These are phyloP conservation scores for Lacerta viridis DNA, from an alignment of 2,797 vertebrate species.

Conservation along the genomic window DNA sequence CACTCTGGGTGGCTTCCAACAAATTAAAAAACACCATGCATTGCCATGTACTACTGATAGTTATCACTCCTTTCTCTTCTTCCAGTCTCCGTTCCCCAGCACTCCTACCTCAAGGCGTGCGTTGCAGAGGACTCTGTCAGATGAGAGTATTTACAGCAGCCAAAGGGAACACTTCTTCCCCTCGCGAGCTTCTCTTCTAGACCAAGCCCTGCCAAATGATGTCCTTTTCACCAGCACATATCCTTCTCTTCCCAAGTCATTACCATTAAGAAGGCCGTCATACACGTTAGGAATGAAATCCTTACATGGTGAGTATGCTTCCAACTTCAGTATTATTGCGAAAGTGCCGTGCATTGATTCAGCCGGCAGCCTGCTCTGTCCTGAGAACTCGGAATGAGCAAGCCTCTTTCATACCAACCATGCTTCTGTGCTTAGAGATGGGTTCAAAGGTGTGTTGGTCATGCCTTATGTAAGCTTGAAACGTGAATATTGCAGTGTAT, in stretches of 20 bases:
- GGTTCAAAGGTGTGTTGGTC: background rate
- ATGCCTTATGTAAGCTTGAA: background rate
- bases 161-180: conserved; percentile 90
- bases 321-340: rapidly evolving
- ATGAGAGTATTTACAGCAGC: conserved; percentile 97
- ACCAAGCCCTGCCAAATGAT: conserved; percentile 90
- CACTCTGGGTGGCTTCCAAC: no score
- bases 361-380: background rate
- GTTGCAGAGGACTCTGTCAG: conserved; percentile 94
- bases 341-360: background rate
- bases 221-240: conserved; percentile 95
- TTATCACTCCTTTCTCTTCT: conserved; percentile 57
- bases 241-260: conserved; percentile 89
- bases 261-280: conserved; percentile 86
- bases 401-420: background rate
- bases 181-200: conserved; percentile 84
- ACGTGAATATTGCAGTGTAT: background rate
- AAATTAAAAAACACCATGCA: no score
- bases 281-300: conserved; percentile 95
- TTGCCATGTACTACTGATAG: conserved; percentile 19
- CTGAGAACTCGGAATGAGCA: background rate
- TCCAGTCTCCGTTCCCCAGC: conserved; percentile 89
- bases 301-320: conserved; percentile 84
- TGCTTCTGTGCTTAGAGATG: background rate
- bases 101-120: conserved; percentile 87